Evolutionary conservation across 30 jellyfish, hydroid and myxozoan genomes (phyloP), one percentile per base, ranked within the genome.

Genomic region (Hydractinia symbiolongicarpus): DNA sequence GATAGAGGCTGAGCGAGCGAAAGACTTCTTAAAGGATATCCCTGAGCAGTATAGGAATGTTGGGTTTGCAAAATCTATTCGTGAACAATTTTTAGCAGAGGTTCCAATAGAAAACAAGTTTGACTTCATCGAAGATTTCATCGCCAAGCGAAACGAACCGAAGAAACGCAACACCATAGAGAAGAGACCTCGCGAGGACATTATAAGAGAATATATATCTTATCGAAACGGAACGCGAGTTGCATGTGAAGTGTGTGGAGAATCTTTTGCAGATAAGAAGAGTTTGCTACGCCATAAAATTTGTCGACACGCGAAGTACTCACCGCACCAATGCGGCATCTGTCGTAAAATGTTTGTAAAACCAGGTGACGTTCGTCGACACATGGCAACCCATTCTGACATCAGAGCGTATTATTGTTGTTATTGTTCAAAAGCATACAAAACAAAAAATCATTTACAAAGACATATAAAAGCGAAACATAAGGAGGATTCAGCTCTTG

Each of bases 331-430:
- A 51, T 64, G 74, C 40, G 52, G 5, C 9, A 64, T 64, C 19
- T 64, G 74, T 51, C 74, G 74, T 64, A 64, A 64, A 64, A 64
- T 64, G 74, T 64, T 64, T 13, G 74, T 64, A 5, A 64, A 64
- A 64, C 74, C 74, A 44, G 74, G 74, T 13, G 74, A 64, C 74
- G 74, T 64, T n/a, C 74, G 74, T n/a, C 74, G 74, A 7, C 74
- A 64, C n/a, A 64, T 64, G 74, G 17, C n/a, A 51, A n/a, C 74
- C 52, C 74, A 64, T 64, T 64, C 74, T 8, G 19, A n/a, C 19
- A 5, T 51, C n/a, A 44, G 74, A 13, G 40, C 4, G 1, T 51
- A 64, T 13, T 64, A n/a, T 51, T 64, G 74, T 64, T 64, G 74
- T 64, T 64, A n/a, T 51, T 64, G 74, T 64, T n/a, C 74, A 51